These are phyloP conservation scores for Threskiornis aethiopicus DNA, from an alignment of 2,797 vertebrate genomes.

Conservation along the genomic window DNA sequence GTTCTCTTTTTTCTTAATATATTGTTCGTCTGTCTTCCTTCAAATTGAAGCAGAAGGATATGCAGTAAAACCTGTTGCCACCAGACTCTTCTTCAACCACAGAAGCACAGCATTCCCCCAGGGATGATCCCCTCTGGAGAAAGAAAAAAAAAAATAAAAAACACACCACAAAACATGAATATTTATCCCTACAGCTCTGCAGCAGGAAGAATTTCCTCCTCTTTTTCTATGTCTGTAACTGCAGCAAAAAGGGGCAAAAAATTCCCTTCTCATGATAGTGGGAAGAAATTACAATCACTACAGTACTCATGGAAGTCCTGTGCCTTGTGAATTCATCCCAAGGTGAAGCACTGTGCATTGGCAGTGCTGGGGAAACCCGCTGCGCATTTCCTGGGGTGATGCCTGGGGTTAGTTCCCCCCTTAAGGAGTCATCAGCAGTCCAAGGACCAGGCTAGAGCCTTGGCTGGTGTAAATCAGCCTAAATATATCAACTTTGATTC, in stretches of 20 bases:
- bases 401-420: background rate
- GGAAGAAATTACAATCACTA: background rate
- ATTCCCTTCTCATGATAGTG: fast-evolving
- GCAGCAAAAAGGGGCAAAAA: background rate
- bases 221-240: background rate
- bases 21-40: background rate
- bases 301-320: fast-evolving
- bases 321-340: background rate
- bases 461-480: background rate
- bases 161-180: background rate
- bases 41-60: background rate
- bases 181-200: background rate
- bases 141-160: background rate
- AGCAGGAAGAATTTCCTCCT: background rate
- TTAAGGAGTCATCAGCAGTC: background rate
- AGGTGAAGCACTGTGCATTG: background rate
- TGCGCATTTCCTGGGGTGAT: background rate
- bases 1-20: background rate
- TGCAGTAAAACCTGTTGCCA: background rate
- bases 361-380: background rate
- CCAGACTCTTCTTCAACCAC: background rate
- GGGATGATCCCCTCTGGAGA: background rate
- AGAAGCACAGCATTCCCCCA: background rate
- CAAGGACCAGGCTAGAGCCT: background rate
- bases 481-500: background rate